Evolutionary conservation across 2,888 invertebrate species (phyloP), one percentile per base, ranked within the genome.

Genomic region (Heliconius sara): DNA sequence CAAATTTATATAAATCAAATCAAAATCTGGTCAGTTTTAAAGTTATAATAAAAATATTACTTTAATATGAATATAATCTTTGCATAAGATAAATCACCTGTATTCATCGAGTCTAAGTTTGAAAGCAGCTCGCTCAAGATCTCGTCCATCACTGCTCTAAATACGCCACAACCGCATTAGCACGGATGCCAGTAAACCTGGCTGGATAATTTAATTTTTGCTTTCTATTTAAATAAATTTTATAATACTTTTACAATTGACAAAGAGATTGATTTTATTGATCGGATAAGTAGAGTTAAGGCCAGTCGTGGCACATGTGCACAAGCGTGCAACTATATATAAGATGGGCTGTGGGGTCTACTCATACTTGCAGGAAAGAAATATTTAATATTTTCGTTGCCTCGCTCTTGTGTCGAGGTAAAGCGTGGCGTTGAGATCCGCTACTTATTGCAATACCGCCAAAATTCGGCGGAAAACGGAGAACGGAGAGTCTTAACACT

Each of bases 71-170:
- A 82, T 82, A 80, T 80, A 80, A 67, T 75, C 67, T 60, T 67
- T 52, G 74, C 63, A 68, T 60, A 83, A 81, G 83, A 83, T 81
- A 79, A 81, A 89, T 85, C 84, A 83, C 81, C 87, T 87, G 85
- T 85, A 87, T 88, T 87, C 87, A 87, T 82, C 83, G 86, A 88
- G 85, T 86, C 82, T 82, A 83, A 84, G 83, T 80, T 81, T 77
- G 75, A 83, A 81, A 83, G 81, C 80, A 79, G 76, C 82, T 80
- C 76, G 84, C 85, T 84, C 80, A 70, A 82, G 79, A 83, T 80
- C 83, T 88, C 88, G 85, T 89, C 84, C 86, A 89, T 89, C 88
- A 88, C 84, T 85, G 70, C 19, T 73, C 85, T 85, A 86, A 87
- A 86, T 86, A 84, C 86, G 83, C 27, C 74, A 70, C 68, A 85